phyloP scores from a whole-genome alignment of 92 coral and sea anemone species.

The Porites evermanni region DNA sequence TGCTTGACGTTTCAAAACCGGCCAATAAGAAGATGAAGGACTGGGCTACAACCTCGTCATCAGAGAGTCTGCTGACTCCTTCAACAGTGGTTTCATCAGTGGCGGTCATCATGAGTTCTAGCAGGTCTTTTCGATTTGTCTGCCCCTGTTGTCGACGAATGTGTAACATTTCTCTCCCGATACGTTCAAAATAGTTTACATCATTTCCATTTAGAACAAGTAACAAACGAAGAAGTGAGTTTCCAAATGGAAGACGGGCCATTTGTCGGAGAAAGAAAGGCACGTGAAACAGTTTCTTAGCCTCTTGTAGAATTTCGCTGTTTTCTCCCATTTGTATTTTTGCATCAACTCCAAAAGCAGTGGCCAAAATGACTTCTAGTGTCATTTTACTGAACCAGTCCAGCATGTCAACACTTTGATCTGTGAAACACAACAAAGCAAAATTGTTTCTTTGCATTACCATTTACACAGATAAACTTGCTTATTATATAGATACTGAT shows the following conservation, averaged over 20 bases:
- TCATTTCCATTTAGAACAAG: neutral
- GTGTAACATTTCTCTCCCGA: constrained; percentile 52
- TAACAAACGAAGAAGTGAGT: neutral
- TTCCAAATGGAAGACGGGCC: constrained; percentile 48
- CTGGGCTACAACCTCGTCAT: constrained; percentile 60
- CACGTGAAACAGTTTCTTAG: constrained; percentile 19
- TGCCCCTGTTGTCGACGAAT: constrained; percentile 50
- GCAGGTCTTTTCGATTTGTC: constrained; percentile 62
- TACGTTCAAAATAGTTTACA: neutral
- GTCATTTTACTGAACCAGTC: constrained; percentile 71
- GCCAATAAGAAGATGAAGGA: constrained; percentile 57
- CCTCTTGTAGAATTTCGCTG: constrained; percentile 36
- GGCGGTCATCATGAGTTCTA: constrained; percentile 70
- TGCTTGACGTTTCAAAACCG: constrained; percentile 62
- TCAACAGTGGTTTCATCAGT: constrained; percentile 59
- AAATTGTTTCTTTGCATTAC: neutral
- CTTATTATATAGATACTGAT: neutral
- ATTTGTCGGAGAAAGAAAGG: constrained; percentile 33
- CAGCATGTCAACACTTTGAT: constrained; percentile 67
- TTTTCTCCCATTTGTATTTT: constrained; percentile 57
- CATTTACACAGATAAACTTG: no score
- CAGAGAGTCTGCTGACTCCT: constrained; percentile 48
- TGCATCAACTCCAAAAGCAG: constrained; percentile 67
- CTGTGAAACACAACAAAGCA: constrained; percentile 21
- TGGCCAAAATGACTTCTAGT: constrained; percentile 67